Conservation (phyloP, 2,113 vertebrate species). For the Notiomystis cincta region DNA sequence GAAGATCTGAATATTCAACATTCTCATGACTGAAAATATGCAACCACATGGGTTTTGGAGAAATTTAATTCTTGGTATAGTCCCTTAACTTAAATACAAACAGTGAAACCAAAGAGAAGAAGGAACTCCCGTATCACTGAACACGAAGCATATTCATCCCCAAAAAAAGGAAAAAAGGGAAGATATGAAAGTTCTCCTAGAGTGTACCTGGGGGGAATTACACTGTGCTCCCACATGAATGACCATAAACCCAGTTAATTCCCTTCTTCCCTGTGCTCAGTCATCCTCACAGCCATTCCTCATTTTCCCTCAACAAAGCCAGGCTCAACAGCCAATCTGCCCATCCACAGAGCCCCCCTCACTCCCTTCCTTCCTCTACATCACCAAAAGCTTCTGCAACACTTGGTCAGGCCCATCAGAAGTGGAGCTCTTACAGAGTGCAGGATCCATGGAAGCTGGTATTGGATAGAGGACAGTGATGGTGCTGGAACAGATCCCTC, state of each 20-base stretch:
- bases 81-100: not conserved
- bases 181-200: not conserved
- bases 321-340: not conserved
- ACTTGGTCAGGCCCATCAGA: not conserved
- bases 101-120: not conserved
- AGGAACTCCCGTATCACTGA: not conserved
- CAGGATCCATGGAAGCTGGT: not conserved
- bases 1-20: not conserved
- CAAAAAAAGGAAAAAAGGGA: not conserved
- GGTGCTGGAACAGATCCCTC: not conserved
- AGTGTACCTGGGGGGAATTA: not conserved
- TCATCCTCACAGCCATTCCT: not conserved
- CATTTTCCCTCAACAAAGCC: not conserved
- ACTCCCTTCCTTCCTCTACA: not conserved
- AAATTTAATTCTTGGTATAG: not conserved
- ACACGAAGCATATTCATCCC: not conserved
- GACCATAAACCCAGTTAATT: not conserved
- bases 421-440: accelerated
- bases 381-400: not conserved
- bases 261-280: not conserved
- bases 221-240: not conserved
- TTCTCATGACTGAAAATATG: not conserved
- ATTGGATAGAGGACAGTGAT: accelerated
- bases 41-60: not conserved
- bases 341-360: not conserved